Percentiles rank a stretch among this genome's conserved stretches.
Conservation (phyloP, 1,140 invertebrate species). For the Drosophila pachea region DNA sequence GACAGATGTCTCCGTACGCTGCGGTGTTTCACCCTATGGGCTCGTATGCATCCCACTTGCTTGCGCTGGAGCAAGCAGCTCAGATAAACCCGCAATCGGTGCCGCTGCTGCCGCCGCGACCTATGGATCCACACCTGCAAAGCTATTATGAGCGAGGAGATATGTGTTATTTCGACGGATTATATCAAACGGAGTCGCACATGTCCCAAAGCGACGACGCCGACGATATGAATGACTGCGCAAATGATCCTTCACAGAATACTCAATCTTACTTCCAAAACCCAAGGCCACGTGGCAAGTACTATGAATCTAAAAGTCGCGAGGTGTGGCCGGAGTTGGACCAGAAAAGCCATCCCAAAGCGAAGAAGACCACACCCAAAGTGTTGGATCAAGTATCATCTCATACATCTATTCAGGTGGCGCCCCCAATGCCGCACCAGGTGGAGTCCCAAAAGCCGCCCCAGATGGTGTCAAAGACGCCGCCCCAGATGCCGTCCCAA, state of each 20-base stretch:
- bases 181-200: not conserved
- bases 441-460: not conserved
- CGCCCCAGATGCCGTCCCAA: not conserved
- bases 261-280: no score
- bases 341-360: not conserved
- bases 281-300: not conserved
- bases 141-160: not conserved
- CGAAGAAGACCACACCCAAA: not conserved
- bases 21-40: slow-evolving; percentile 43
- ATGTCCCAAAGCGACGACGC: not conserved
- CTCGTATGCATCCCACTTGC: slow-evolving; percentile 40
- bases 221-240: not conserved
- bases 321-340: not conserved
- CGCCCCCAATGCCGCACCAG: not conserved
- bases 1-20: slow-evolving; percentile 47
- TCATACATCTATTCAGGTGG: no score
- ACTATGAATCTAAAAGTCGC: not conserved
- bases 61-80: slow-evolving; percentile 23
- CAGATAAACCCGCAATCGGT: slow-evolving; percentile 15
- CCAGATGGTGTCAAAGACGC: no score
- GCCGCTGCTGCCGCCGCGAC: not conserved
- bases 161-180: not conserved
- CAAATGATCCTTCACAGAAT: no score
- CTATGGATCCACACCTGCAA: not conserved
- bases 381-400: not conserved